Percentiles rank a stretch among this genome's conserved stretches.
These are phyloP conservation scores for Tricholaema leucomelas DNA, from an alignment of 2,113 vertebrate genomes.

Conservation along the genomic window DNA sequence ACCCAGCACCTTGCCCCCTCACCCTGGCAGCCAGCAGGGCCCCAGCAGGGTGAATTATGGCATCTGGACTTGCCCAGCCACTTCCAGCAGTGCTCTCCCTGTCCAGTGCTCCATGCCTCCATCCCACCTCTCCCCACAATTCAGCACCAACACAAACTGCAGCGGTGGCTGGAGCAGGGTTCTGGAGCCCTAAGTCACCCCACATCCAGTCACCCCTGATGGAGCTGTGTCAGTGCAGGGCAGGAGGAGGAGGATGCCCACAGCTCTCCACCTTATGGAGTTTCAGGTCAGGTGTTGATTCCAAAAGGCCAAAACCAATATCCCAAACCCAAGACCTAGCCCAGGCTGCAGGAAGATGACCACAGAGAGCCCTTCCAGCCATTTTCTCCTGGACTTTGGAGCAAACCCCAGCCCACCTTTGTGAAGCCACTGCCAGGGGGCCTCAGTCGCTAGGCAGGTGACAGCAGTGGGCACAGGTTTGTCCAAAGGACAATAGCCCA, in stretches of 20 bases:
- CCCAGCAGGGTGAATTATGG: neutral
- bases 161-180: fast-evolving
- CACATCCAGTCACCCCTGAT: neutral
- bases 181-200: neutral
- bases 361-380: neutral
- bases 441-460: neutral
- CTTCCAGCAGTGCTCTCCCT: neutral
- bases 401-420: neutral
- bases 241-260: neutral
- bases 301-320: neutral
- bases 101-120: neutral
- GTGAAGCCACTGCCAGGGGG: neutral
- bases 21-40: neutral
- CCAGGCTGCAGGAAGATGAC: neutral
- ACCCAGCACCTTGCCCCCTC: neutral
- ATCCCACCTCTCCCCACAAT: neutral
- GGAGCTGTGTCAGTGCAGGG: neutral
- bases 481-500: neutral
- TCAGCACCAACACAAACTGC: neutral
- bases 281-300: neutral
- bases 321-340: neutral
- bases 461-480: neutral
- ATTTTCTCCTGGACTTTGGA: neutral
- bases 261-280: neutral
- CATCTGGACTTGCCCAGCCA: neutral